phyloP scores from a whole-genome alignment of 2,113 vertebrate species.

The Amazona guildingii region DNA sequence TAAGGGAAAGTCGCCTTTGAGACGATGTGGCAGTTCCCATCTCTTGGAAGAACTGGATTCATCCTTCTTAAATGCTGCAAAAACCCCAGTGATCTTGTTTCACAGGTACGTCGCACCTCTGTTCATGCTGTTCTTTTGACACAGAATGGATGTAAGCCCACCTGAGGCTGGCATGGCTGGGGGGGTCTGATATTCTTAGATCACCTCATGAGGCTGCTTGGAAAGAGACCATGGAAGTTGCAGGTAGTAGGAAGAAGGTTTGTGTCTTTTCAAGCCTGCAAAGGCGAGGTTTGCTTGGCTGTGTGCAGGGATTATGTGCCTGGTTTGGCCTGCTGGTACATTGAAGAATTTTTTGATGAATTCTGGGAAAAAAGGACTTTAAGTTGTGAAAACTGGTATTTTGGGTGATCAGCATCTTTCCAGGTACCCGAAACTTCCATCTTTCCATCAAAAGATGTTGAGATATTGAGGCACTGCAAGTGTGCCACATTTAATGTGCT shows the following conservation, averaged over 20 bases:
- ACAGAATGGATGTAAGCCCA: not conserved
- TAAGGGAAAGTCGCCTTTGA: not conserved
- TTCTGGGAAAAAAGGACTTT: not conserved
- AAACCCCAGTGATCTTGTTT: not conserved
- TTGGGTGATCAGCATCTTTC: not conserved
- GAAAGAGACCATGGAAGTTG: not conserved
- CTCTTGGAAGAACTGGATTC: constrained; percentile 19
- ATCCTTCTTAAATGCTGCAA: not conserved
- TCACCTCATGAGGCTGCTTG: not conserved
- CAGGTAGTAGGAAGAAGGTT: not conserved
- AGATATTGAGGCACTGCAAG: not conserved
- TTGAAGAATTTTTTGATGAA: not conserved
- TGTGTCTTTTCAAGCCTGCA: not conserved
- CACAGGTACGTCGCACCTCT: not conserved
- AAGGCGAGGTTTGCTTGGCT: not conserved
- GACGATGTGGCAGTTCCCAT: not conserved
- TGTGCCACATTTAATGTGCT: not conserved
- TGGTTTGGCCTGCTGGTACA: not conserved
- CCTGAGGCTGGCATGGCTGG: not conserved
- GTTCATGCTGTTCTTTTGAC: not conserved
- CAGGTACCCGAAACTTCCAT: not conserved
- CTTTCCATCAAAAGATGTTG: not conserved
- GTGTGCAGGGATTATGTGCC: fast-evolving
- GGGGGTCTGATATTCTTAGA: not conserved
- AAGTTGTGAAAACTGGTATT: not conserved